Percentiles rank a stretch among this genome's conserved stretches.
phyloP scores from a whole-genome alignment of 1,140 invertebrate species.

The Bombus huntii region DNA sequence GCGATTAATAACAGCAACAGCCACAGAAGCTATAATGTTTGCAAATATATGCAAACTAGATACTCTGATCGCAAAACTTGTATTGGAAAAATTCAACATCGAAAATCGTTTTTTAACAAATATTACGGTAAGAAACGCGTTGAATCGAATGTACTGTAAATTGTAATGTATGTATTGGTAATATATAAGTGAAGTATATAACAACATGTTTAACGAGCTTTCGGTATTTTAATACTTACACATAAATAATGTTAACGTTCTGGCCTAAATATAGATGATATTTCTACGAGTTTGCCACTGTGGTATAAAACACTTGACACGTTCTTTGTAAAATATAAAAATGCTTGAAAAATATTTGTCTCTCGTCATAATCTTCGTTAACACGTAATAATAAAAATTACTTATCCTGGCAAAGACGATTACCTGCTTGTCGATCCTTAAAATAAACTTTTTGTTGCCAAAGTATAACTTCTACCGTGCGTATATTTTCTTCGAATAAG shows the following conservation, averaged over 20 bases:
- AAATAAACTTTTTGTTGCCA: not conserved
- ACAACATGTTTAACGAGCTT: not conserved
- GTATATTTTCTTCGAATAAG: not conserved
- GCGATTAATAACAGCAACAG: constrained; percentile 66
- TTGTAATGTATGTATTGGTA: not conserved
- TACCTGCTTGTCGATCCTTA: not conserved
- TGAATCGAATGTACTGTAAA: not conserved
- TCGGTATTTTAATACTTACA: not conserved
- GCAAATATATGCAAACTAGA: constrained; percentile 43
- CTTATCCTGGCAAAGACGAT: not conserved
- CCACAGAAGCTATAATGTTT: constrained; percentile 63
- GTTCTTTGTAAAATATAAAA: too few species aligned
- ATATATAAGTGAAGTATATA: not conserved
- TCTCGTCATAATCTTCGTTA: not conserved
- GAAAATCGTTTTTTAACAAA: not conserved
- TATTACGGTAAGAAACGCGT: too few species aligned
- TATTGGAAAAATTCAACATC: not conserved
- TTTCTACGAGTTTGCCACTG: too few species aligned
- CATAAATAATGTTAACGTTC: too few species aligned
- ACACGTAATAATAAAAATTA: not conserved
- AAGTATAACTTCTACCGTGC: not conserved
- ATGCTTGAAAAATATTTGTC: too few species aligned
- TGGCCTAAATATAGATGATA: too few species aligned
- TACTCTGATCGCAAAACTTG: constrained; percentile 10
- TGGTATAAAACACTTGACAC: too few species aligned